phyloP scores from a whole-genome alignment of 2,113 vertebrate species.

The Holacanthus passer region DNA sequence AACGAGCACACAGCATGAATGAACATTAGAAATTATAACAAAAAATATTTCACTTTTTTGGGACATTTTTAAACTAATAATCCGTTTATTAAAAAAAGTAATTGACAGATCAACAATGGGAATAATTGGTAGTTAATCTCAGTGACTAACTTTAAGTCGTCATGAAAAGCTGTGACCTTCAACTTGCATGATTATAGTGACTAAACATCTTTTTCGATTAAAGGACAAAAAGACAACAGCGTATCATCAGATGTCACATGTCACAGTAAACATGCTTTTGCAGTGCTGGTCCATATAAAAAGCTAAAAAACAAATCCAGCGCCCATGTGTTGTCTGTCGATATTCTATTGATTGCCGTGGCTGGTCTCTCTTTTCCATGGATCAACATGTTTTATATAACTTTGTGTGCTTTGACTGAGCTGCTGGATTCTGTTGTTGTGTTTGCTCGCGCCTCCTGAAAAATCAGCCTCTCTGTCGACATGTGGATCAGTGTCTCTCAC shows the following conservation, averaged over 20 bases:
- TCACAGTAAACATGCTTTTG: background rate
- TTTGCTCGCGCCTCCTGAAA: slow-evolving; percentile 31
- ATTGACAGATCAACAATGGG: background rate
- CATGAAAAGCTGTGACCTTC: background rate
- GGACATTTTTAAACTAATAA: background rate
- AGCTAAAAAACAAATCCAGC: slow-evolving; percentile 40
- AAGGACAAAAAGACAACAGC: background rate
- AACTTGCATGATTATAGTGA: too few species aligned
- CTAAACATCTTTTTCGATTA: too few species aligned
- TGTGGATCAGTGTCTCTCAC: slow-evolving; percentile 48
- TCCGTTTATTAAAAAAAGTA: background rate
- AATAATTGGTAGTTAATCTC: background rate
- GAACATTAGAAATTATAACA: too few species aligned
- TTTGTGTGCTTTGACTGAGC: slow-evolving; percentile 35
- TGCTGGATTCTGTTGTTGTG: slow-evolving; percentile 43
- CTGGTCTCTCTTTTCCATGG: slow-evolving; percentile 67
- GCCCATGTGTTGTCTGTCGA: slow-evolving; percentile 50
- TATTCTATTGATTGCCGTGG: slow-evolving; percentile 62
- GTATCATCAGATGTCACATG: background rate
- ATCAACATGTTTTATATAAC: slow-evolving; percentile 76
- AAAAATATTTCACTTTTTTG: background rate
- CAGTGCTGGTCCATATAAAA: background rate
- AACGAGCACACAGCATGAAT: background rate
- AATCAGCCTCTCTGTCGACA: slow-evolving; percentile 33
- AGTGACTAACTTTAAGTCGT: background rate